These are phyloP conservation scores for Trisateles emortualis DNA, from an alignment of 2,888 invertebrate genomes.

Conservation along the genomic window DNA sequence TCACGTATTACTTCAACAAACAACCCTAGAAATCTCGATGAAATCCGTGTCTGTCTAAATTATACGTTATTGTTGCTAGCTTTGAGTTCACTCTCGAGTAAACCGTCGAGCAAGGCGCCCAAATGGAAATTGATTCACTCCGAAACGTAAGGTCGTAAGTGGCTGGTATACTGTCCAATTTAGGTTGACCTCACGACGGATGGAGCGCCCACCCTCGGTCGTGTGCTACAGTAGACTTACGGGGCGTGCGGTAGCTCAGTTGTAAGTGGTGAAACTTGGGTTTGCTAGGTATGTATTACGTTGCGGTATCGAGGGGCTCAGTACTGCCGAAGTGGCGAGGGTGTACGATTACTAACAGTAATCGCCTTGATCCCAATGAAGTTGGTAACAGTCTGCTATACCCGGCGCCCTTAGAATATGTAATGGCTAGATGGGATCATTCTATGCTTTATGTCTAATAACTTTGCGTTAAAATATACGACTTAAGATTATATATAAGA, in stretches of 20 bases:
- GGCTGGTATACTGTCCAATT: constrained; percentile 42
- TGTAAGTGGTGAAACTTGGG: constrained; percentile 52
- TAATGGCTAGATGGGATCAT: constrained; percentile 43
- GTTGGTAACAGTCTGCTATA: constrained; percentile 75
- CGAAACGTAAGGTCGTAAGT: constrained; percentile 74
- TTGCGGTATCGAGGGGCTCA: constrained; percentile 61
- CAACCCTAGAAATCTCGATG: constrained; percentile 68
- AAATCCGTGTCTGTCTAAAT: constrained; percentile 63
- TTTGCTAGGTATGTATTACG: constrained; percentile 62
- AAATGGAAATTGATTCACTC: constrained; percentile 80
- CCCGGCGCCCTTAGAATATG: constrained; percentile 49
- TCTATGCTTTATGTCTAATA: neutral
- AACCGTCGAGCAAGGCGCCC: constrained; percentile 58
- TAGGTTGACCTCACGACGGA: constrained; percentile 47
- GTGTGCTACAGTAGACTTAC: constrained; percentile 32
- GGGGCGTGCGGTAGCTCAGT: constrained; percentile 55
- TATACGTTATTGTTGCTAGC: constrained; percentile 65
- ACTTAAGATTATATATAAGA: too few relatives aligned
- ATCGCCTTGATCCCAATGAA: constrained; percentile 83
- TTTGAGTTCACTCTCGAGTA: constrained; percentile 55
- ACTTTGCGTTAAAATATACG: too few relatives aligned
- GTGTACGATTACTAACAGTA: constrained; percentile 79
- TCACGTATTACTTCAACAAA: constrained; percentile 82
- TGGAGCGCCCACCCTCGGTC: constrained; percentile 56
- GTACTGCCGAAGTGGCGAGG: constrained; percentile 71